Percentiles rank a stretch among this genome's conserved stretches.
phyloP scores from a whole-genome alignment of 2,888 invertebrate species.

The Cantharis lateralis region DNA sequence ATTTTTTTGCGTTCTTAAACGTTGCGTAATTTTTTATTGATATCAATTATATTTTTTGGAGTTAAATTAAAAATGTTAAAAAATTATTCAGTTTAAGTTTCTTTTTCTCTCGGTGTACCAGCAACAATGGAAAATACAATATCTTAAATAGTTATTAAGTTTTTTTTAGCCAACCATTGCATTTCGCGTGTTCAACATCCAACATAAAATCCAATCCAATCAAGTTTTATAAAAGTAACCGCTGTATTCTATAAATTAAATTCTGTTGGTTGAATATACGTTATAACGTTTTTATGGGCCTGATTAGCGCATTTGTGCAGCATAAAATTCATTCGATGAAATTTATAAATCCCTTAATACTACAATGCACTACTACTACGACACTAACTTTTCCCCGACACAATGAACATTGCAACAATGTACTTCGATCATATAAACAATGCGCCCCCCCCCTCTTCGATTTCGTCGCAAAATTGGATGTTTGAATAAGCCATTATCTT shows the following conservation, averaged over 20 bases:
- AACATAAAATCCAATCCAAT: background rate
- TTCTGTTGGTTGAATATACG: background rate
- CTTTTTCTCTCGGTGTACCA: background rate
- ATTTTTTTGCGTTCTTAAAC: background rate
- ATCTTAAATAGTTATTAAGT: background rate
- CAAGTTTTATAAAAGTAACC: background rate
- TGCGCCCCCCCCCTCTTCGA: constrained; percentile 13
- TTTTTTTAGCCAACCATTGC: background rate
- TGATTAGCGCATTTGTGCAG: constrained; percentile 5
- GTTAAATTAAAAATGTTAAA: background rate
- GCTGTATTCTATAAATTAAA: background rate
- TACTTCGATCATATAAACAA: constrained; percentile 31
- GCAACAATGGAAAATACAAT: background rate
- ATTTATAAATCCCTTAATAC: constrained; percentile 15
- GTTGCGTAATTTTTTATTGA: background rate
- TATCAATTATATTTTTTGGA: background rate
- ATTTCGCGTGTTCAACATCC: background rate
- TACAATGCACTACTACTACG: background rate
- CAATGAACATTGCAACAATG: constrained; percentile 28
- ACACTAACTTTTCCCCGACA: constrained; percentile 14
- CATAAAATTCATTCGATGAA: constrained; percentile 23
- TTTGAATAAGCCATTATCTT: constrained; percentile 43
- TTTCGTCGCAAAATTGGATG: constrained; percentile 37
- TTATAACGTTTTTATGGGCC: background rate
- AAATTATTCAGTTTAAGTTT: background rate